These are phyloP conservation scores for Pseudachorutes palmiensis DNA, from an alignment of 1,140 invertebrate genomes.

Conservation along the genomic window DNA sequence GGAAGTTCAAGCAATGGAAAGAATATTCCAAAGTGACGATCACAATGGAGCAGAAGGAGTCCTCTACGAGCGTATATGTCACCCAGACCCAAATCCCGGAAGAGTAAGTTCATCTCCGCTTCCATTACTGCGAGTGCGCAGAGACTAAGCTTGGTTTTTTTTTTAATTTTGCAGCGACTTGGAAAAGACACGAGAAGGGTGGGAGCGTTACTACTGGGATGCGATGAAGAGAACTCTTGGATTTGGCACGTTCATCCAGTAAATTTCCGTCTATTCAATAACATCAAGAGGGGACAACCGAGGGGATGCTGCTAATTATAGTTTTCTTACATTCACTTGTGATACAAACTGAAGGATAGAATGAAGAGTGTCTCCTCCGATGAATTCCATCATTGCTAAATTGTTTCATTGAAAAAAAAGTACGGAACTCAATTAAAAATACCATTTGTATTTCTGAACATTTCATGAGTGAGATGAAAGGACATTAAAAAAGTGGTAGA, in stretches of 20 bases:
- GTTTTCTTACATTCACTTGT: too few relatives aligned
- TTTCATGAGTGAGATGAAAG: conserved; percentile 49
- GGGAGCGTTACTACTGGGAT: conserved; percentile 86
- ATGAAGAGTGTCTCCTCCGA: too few relatives aligned
- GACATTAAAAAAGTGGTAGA: conserved; percentile 61
- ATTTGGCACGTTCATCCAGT: conserved; percentile 67
- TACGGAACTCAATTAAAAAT: too few relatives aligned
- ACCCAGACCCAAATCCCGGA: conserved; percentile 52
- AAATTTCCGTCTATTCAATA: too few relatives aligned
- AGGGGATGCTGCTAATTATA: too few relatives aligned
- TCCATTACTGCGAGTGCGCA: background rate
- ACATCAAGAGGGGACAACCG: too few relatives aligned
- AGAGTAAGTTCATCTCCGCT: too few relatives aligned
- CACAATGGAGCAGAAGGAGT: conserved; percentile 70
- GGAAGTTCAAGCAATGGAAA: conserved; percentile 91
- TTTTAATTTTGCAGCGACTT: conserved; percentile 53
- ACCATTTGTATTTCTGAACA: background rate
- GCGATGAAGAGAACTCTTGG: conserved; percentile 86
- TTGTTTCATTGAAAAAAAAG: too few relatives aligned
- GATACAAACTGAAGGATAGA: too few relatives aligned
- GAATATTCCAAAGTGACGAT: conserved; percentile 86
- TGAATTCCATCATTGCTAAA: too few relatives aligned
- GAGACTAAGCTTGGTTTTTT: conserved; percentile 11
- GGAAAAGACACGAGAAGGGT: conserved; percentile 74
- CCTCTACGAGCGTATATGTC: conserved; percentile 71